Evolutionary conservation across 2,888 invertebrate species (phyloP).

Genomic region (Neoitamus cyanurus): DNA sequence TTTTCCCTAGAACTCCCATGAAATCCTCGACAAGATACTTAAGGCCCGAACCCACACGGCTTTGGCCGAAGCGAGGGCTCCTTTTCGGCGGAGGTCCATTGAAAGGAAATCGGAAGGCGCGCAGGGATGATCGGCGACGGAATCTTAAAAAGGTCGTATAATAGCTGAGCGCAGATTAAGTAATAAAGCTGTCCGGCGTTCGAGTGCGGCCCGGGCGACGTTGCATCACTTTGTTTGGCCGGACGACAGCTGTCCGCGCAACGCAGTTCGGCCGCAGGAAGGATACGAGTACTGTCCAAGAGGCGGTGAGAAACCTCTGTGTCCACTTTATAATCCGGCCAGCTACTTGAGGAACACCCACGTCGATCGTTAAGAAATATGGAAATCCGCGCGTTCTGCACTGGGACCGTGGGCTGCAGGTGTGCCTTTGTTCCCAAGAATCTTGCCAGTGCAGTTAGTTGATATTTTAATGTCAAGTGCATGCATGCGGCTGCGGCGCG

Average conservation of each 20-base stretch:
- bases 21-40: slow-evolving; percentile 43
- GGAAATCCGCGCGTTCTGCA: slow-evolving; percentile 24
- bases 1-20: slow-evolving; percentile 35
- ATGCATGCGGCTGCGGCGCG: not conserved
- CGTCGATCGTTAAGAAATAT: slow-evolving; percentile 26
- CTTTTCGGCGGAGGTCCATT: not conserved
- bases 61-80: not conserved
- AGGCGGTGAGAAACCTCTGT: not conserved
- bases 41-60: slow-evolving; percentile 8
- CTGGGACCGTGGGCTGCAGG: slow-evolving; percentile 12
- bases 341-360: slow-evolving; percentile 42
- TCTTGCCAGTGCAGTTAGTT: slow-evolving; percentile 1
- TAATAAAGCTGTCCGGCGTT: slow-evolving; percentile 34
- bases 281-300: not conserved
- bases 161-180: slow-evolving; percentile 34
- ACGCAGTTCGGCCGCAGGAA: not conserved
- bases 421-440: slow-evolving; percentile 31
- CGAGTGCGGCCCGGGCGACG: not conserved
- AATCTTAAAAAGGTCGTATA: slow-evolving; percentile 12
- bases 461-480: slow-evolving; percentile 45
- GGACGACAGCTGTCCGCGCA: slow-evolving; percentile 7
- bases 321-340: slow-evolving; percentile 35
- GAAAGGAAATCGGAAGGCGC: slow-evolving; percentile 20
- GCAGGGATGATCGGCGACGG: slow-evolving; percentile 21
- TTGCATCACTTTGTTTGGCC: not conserved